A percentile compares a stretch with the other conserved stretches of the same genome.
phyloP scores from a whole-genome alignment of 2,797 vertebrate genomes.

The Chiroxiphia lanceolata region DNA sequence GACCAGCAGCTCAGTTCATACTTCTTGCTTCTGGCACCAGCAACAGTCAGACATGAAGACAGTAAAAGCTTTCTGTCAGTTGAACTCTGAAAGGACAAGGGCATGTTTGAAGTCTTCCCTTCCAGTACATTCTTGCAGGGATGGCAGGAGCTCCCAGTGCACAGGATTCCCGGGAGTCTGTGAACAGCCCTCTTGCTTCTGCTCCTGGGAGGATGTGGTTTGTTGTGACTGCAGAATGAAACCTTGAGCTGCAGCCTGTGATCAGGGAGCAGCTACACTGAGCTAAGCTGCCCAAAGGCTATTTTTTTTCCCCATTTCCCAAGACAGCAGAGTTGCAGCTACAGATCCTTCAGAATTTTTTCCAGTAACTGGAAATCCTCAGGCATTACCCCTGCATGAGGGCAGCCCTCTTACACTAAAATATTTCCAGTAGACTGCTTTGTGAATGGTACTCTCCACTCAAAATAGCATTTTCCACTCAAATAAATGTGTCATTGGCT shows the following conservation, averaged over 20 bases:
- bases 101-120: neutral
- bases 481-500: constrained; percentile 17
- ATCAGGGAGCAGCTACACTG: constrained; percentile 10
- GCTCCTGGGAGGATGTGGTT: constrained; percentile 32
- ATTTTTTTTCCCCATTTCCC: neutral
- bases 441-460: neutral
- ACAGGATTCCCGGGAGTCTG: neutral
- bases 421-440: constrained; percentile 3
- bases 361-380: constrained; percentile 26
- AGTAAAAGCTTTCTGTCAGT: neutral
- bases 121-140: neutral
- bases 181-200: neutral
- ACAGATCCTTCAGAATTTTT: neutral
- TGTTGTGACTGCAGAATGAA: constrained; percentile 21
- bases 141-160: neutral
- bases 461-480: constrained; percentile 21
- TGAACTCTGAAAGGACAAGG: neutral
- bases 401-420: neutral
- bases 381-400: neutral
- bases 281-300: constrained; percentile 39
- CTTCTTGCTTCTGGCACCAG: neutral
- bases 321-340: constrained; percentile 25
- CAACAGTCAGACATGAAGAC: neutral
- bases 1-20: neutral
- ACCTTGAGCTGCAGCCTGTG: constrained; percentile 21